A percentile compares a stretch with the other conserved stretches of the same genome.
Evolutionary conservation across 2,888 invertebrate genomes (phyloP).

Genomic region (Drosophila barbarae): DNA sequence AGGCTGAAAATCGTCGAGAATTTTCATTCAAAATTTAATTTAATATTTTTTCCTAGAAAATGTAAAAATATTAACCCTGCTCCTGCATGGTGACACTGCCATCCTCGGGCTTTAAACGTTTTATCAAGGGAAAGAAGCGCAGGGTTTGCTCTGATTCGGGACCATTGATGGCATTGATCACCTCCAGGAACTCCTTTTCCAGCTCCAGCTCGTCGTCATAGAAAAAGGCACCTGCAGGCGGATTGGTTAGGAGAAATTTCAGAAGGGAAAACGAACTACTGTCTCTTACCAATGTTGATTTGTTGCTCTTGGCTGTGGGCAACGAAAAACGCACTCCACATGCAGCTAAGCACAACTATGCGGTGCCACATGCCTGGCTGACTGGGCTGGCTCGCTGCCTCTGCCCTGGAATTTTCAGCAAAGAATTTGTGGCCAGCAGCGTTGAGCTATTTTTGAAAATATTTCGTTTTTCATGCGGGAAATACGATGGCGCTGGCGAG

Average conservation of each 20-base stretch:
- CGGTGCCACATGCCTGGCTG: conserved; percentile 52
- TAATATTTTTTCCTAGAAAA: background rate
- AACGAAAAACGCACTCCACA: conserved; percentile 58
- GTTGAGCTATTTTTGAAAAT: conserved; percentile 46
- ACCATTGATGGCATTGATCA: conserved; percentile 79
- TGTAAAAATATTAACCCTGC: conserved; percentile 59
- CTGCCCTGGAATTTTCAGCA: conserved; percentile 31
- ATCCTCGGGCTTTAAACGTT: conserved; percentile 60
- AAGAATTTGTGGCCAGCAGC: conserved; percentile 17
- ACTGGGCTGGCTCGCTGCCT: background rate
- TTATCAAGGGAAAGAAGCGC: conserved; percentile 72
- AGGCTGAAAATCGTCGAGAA: conserved; percentile 81
- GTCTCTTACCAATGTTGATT: conserved; percentile 68
- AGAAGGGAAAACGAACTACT: background rate
- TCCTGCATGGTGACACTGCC: conserved; percentile 74
- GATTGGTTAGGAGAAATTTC: background rate
- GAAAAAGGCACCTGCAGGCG: conserved; percentile 80
- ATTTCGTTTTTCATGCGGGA: conserved; percentile 19
- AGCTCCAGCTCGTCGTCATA: conserved; percentile 81
- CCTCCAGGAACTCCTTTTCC: conserved; percentile 82
- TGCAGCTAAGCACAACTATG: conserved; percentile 47
- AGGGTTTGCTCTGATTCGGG: conserved; percentile 69
- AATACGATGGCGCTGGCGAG: conserved; percentile 3
- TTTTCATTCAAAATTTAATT: background rate
- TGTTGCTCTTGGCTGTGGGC: conserved; percentile 55